phyloP scores from a whole-genome alignment of 2,797 vertebrate genomes.

The Streptopelia turtur region DNA sequence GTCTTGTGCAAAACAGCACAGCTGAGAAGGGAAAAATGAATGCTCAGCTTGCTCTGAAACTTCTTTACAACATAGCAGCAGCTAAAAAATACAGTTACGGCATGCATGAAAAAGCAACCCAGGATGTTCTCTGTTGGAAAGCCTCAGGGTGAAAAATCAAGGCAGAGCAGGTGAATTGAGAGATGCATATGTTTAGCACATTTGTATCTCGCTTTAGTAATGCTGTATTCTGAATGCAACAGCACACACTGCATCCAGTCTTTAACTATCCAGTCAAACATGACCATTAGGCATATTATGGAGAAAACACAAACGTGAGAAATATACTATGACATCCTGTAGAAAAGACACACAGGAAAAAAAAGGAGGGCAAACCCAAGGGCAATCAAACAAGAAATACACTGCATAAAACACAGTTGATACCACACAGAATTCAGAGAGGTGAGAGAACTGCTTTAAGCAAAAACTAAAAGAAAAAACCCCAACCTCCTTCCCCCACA shows the following conservation, averaged over 20 bases:
- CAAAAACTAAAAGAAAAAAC: background rate
- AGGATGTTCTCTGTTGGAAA: background rate
- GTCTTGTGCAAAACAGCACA: background rate
- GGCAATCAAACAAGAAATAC: background rate
- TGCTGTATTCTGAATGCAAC: background rate
- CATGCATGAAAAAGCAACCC: background rate
- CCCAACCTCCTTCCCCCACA: background rate
- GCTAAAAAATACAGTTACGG: background rate
- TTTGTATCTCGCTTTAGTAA: constrained; percentile 12
- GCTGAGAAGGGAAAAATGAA: background rate
- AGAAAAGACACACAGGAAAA: constrained; percentile 1
- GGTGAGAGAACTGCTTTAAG: constrained; percentile 9
- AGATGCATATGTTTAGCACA: background rate
- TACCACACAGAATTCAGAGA: background rate
- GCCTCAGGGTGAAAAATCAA: background rate
- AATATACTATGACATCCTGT: background rate
- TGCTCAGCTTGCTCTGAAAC: background rate
- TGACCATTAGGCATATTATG: background rate
- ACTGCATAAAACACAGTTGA: background rate
- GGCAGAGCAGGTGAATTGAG: background rate
- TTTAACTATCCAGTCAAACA: constrained; percentile 9
- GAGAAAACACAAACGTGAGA: background rate
- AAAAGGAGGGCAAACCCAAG: background rate
- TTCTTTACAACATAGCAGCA: background rate
- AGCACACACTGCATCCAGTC: constrained; percentile 11